A percentile compares a stretch with the other conserved stretches of the same genome.
Evolutionary conservation across 2,113 vertebrate species (phyloP).

Genomic region (Corythoichthys haematopterus): DNA sequence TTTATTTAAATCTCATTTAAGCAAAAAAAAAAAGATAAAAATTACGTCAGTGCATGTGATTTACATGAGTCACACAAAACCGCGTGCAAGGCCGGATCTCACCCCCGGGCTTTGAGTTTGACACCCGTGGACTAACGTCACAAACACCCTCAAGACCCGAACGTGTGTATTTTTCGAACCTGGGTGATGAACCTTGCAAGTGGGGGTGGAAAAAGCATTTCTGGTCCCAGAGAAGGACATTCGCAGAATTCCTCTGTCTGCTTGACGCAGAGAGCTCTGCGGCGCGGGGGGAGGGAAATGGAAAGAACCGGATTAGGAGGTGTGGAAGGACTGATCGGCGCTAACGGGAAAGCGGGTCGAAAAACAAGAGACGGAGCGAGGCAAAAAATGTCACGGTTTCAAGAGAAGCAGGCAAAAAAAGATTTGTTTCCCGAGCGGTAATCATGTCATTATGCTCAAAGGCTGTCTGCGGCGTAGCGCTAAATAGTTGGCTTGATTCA

Average conservation of each 20-base stretch:
- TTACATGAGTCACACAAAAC: too few relatives aligned
- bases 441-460: conserved; percentile 6
- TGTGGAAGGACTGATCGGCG: conserved; percentile 44
- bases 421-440: conserved; percentile 6
- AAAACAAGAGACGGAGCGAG: conserved; percentile 20
- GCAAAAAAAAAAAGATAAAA: too few relatives aligned
- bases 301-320: conserved; percentile 44
- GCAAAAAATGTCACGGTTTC: conserved; percentile 11
- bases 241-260: conserved; percentile 65
- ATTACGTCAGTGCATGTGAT: too few relatives aligned
- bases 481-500: conserved; percentile 28
- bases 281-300: conserved; percentile 17
- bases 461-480: conserved; percentile 15
- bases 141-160: conserved; percentile 11
- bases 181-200: conserved; percentile 46
- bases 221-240: conserved; percentile 46
- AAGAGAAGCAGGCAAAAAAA: neutral
- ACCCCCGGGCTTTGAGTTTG: too few relatives aligned
- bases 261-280: conserved; percentile 53
- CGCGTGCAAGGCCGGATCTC: too few relatives aligned
- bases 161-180: conserved; percentile 59
- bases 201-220: conserved; percentile 22
- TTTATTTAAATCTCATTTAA: too few relatives aligned
- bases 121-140: too few relatives aligned
- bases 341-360: conserved; percentile 16